These are phyloP conservation scores for Bombus affinis DNA, from an alignment of 1,140 invertebrate genomes.

Conservation along the genomic window DNA sequence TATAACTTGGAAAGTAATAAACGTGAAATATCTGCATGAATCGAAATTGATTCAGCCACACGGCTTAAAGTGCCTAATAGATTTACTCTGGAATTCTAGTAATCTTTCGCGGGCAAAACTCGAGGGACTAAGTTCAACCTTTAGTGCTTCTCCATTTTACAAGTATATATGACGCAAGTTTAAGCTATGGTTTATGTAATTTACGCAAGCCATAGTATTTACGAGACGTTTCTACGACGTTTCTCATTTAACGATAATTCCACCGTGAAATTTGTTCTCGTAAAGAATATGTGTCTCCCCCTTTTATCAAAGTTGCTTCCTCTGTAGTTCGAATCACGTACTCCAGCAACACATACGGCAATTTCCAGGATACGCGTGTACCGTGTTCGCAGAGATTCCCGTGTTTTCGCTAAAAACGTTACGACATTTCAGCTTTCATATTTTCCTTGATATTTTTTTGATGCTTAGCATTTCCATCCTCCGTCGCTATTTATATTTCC, in stretches of 20 bases:
- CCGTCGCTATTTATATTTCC: no score
- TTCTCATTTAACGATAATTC: neutral
- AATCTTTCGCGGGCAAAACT: neutral
- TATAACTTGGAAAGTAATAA: neutral
- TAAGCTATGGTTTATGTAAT: neutral
- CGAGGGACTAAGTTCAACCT: neutral
- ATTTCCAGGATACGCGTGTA: neutral
- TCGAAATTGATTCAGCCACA: neutral
- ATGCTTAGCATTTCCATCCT: neutral
- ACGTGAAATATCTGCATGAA: neutral
- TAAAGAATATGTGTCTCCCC: rapidly evolving
- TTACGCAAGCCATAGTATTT: neutral
- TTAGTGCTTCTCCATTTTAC: neutral
- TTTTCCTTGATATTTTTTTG: neutral
- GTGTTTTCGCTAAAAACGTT: neutral
- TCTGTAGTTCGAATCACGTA: neutral
- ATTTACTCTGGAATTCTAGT: neutral
- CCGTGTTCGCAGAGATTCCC: neutral
- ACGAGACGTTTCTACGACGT: no score
- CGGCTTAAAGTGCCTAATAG: neutral
- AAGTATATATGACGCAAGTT: neutral
- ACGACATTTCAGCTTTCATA: neutral
- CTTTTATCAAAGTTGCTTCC: neutral
- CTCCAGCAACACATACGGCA: neutral
- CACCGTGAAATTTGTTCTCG: neutral